phyloP scores from a whole-genome alignment of 2,797 vertebrate genomes.

The Megalops cyprinoides region DNA sequence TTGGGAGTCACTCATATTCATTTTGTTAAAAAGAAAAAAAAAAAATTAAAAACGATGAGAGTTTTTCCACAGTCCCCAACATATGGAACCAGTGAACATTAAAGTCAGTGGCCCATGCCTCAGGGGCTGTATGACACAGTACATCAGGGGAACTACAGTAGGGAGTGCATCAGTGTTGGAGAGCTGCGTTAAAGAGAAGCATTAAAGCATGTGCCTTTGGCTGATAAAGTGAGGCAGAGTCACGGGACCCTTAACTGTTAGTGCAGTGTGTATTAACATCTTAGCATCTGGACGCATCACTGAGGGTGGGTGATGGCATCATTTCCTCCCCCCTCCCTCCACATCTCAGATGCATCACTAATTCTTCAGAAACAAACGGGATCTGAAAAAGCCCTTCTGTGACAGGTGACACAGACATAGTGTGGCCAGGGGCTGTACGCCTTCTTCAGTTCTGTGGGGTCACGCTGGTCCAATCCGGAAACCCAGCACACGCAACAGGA shows the following conservation, averaged over 20 bases:
- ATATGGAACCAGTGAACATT: too few species aligned
- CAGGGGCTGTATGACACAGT: not conserved
- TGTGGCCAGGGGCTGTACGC: too few species aligned
- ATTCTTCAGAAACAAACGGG: too few species aligned
- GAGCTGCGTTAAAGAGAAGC: not conserved
- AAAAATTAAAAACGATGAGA: too few species aligned
- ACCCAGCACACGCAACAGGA: too few species aligned
- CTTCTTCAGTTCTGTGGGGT: too few species aligned
- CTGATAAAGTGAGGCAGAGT: constrained; percentile 42
- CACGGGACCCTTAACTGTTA: constrained; percentile 25
- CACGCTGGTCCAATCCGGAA: too few species aligned
- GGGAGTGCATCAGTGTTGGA: not conserved
- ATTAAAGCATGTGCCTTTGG: not conserved
- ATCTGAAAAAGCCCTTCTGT: constrained; percentile 37
- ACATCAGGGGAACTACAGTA: not conserved
- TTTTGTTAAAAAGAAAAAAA: too few species aligned
- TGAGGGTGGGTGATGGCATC: constrained; percentile 44
- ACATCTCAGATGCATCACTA: too few species aligned
- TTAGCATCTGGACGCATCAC: constrained; percentile 40
- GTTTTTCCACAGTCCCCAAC: too few species aligned
- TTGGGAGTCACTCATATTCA: too few species aligned
- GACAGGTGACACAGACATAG: not conserved
- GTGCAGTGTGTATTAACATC: constrained; percentile 39
- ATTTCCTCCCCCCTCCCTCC: constrained; percentile 53
- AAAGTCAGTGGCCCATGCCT: not conserved